These are phyloP conservation scores for Macroglossus sobrinus DNA, from an alignment of 2,113 vertebrate genomes.

Conservation along the genomic window DNA sequence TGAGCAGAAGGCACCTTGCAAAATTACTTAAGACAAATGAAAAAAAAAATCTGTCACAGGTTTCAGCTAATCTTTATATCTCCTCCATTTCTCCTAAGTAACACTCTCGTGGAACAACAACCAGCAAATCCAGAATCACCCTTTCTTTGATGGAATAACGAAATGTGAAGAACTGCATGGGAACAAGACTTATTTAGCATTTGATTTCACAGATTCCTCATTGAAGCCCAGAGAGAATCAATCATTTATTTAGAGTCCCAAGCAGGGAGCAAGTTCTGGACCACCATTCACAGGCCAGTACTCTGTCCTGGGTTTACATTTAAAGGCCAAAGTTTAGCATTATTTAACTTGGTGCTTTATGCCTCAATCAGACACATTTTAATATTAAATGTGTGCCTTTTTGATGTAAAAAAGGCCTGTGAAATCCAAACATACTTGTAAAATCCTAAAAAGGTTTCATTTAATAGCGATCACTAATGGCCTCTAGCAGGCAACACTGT, in stretches of 20 bases:
- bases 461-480: background rate
- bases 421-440: constrained; percentile 27
- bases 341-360: background rate
- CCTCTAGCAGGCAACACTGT: background rate
- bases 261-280: background rate
- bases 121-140: background rate
- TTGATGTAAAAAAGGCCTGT: background rate
- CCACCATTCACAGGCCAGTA: background rate
- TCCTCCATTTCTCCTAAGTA: background rate
- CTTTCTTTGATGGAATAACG: background rate
- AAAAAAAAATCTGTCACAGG: background rate
- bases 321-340: background rate
- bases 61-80: background rate
- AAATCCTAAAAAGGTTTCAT: background rate
- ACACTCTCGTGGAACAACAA: background rate
- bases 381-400: background rate
- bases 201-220: background rate
- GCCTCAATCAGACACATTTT: background rate
- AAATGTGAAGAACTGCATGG: background rate
- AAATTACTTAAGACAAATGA: background rate
- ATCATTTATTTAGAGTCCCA: background rate
- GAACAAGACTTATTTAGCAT: background rate
- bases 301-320: background rate
- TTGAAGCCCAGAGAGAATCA: background rate
- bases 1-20: background rate